Percentiles rank a stretch among this genome's conserved stretches.
Conservation (phyloP, 2,888 invertebrate species). For the Aleiodes testaceus region DNA sequence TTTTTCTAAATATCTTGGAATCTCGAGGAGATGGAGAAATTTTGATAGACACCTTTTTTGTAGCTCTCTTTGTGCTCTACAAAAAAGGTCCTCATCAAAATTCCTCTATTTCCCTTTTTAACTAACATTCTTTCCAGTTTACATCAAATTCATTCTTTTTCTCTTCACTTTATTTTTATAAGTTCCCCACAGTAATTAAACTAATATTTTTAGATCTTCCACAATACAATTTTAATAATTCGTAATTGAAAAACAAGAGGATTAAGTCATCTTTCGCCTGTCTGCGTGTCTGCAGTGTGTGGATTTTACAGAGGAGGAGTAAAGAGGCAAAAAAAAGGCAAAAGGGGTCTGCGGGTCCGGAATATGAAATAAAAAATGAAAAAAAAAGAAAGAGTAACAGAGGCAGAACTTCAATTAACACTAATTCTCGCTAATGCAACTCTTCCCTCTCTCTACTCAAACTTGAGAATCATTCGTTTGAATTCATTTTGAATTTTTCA, state of each 20-base stretch:
- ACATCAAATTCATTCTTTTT: too few relatives aligned
- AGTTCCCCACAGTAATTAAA: background rate
- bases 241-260: constrained; percentile 30
- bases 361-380: background rate
- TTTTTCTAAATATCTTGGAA: too few relatives aligned
- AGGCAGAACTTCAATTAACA: constrained; percentile 66
- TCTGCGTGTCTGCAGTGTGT: constrained; percentile 13
- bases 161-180: constrained; percentile 6
- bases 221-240: constrained; percentile 18
- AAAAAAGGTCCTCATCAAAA: too few relatives aligned
- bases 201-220: constrained; percentile 6
- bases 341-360: background rate
- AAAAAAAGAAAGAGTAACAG: constrained; percentile 34
- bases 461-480: constrained; percentile 28
- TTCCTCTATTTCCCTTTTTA: too few relatives aligned
- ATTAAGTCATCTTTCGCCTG: constrained; percentile 20
- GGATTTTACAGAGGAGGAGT: constrained; percentile 23
- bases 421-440: constrained; percentile 69
- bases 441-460: constrained; percentile 43
- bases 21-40: too few relatives aligned
- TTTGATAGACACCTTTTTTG: too few relatives aligned
- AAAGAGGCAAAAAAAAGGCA: constrained; percentile 20
- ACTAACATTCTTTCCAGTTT: too few relatives aligned
- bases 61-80: too few relatives aligned
- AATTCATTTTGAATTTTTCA: constrained; percentile 29